phyloP scores from a whole-genome alignment of 2,113 vertebrate species.

The Ginglymostoma cirratum region DNA sequence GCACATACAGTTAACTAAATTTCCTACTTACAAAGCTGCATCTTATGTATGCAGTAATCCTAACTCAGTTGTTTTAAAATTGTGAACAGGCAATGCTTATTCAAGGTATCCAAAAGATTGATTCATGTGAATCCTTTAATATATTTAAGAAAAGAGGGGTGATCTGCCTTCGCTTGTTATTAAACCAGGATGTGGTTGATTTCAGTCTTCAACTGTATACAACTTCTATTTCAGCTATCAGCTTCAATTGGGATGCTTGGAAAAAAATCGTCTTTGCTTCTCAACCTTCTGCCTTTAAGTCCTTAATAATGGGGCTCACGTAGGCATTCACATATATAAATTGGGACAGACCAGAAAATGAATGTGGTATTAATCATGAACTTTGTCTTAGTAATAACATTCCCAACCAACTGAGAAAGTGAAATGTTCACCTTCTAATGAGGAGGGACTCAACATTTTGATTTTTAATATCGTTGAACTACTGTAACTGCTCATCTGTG shows the following conservation, averaged over 20 bases:
- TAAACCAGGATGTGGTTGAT: background rate
- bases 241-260: background rate
- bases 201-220: background rate
- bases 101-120: constrained; percentile 12
- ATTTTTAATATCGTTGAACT: background rate
- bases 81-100: background rate
- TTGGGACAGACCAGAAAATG: background rate
- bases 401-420: background rate
- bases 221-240: background rate
- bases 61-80: constrained; percentile 6
- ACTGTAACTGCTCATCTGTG: background rate
- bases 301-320: background rate
- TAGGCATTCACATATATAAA: background rate
- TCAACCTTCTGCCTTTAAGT: background rate
- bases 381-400: background rate
- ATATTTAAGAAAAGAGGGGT: background rate
- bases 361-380: background rate
- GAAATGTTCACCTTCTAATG: background rate
- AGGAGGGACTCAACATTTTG: background rate
- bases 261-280: background rate
- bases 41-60: background rate
- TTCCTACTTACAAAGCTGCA: background rate
- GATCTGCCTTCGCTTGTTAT: background rate
- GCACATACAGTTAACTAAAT: background rate
- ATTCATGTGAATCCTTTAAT: background rate